phyloP scores from a whole-genome alignment of 2,888 invertebrate species.

The Euzophera pinguis region DNA sequence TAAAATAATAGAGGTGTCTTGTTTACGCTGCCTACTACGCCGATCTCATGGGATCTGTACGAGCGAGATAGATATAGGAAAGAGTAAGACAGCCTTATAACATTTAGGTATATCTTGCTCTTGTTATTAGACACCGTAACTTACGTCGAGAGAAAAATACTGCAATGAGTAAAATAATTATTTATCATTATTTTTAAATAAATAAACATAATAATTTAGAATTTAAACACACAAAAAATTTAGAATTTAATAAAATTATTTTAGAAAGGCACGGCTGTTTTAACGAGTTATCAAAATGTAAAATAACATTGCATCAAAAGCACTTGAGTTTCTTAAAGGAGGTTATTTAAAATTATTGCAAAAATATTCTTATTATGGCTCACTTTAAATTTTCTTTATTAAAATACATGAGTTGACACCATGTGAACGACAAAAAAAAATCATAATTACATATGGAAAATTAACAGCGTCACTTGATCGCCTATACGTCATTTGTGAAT shows the following conservation, averaged over 20 bases:
- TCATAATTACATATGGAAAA: too few species aligned
- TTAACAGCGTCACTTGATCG: too few species aligned
- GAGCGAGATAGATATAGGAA: background rate
- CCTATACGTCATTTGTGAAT: too few species aligned
- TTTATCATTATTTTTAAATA: too few species aligned
- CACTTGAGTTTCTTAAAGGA: background rate
- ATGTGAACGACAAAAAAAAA: too few species aligned
- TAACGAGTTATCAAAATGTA: conserved; percentile 10
- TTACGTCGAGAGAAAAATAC: conserved; percentile 16
- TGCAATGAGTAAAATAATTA: too few species aligned
- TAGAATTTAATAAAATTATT: conserved; percentile 17
- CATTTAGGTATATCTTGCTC: background rate
- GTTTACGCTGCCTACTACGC: background rate
- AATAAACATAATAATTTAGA: too few species aligned
- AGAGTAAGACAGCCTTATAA: background rate
- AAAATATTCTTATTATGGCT: background rate
- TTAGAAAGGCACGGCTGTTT: conserved; percentile 47
- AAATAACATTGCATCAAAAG: background rate
- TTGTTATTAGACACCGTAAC: background rate
- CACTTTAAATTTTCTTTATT: background rate
- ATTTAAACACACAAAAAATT: too few species aligned
- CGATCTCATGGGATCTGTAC: background rate
- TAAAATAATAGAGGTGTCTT: conserved; percentile 25
- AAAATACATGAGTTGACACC: background rate
- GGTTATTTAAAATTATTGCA: background rate